These are phyloP conservation scores for Mechanitis mazaeus DNA, from an alignment of 2,888 invertebrate species.

Conservation along the genomic window DNA sequence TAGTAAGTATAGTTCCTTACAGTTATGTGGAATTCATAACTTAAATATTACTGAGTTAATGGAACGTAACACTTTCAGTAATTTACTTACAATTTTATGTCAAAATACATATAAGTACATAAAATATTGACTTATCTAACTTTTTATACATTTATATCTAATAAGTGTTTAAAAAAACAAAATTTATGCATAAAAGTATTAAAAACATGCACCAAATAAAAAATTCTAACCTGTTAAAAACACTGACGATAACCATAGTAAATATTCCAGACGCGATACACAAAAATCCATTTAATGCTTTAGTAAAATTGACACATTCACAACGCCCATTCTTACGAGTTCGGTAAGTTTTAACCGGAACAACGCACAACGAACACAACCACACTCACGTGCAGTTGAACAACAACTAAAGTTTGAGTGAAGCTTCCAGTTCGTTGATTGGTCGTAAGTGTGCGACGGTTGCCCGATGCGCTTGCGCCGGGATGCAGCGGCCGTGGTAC, in stretches of 20 bases:
- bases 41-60: conserved; percentile 39
- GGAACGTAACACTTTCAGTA: conserved; percentile 32
- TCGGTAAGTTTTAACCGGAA: not conserved
- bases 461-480: conserved; percentile 31
- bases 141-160: not conserved
- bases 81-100: conserved; percentile 16
- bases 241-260: conserved; percentile 74
- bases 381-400: conserved; percentile 42
- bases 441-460: conserved; percentile 30
- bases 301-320: conserved; percentile 55
- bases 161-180: conserved; percentile 7
- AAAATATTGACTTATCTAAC: not conserved
- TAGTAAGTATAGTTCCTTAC: conserved; percentile 25
- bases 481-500: conserved; percentile 15
- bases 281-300: conserved; percentile 49
- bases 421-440: conserved; percentile 43
- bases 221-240: conserved; percentile 69
- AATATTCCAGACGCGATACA: conserved; percentile 56
- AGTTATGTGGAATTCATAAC: conserved; percentile 34
- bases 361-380: conserved; percentile 36
- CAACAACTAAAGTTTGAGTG: conserved; percentile 46
- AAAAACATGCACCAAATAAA: conserved; percentile 13
- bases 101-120: not conserved
- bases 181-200: conserved; percentile 1
- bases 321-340: conserved; percentile 50